Evolutionary conservation across 2,113 vertebrate species (phyloP).

Genomic region (Dissostichus mawsoni): DNA sequence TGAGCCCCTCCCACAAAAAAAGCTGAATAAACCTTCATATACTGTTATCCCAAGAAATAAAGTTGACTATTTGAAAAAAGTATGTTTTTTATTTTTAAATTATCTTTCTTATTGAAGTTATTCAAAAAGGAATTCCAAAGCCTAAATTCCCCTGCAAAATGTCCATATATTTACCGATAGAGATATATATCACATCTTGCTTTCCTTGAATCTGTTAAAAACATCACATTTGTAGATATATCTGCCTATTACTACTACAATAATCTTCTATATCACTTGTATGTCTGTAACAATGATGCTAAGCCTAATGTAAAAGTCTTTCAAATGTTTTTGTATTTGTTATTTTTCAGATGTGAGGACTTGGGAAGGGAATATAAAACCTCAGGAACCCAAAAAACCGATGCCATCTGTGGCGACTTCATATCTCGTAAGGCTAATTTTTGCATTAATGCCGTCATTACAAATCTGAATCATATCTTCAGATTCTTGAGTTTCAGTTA

Average conservation of each 20-base stretch:
- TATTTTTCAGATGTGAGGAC: constrained; percentile 72
- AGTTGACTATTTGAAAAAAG: not conserved
- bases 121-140: not conserved
- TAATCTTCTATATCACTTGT: too few relatives aligned
- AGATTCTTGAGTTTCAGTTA: not conserved
- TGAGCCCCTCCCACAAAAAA: not conserved
- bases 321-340: not conserved
- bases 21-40: not conserved
- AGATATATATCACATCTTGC: too few relatives aligned
- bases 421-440: constrained; percentile 43
- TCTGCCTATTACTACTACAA: too few relatives aligned
- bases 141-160: not conserved
- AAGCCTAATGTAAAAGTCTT: not conserved
- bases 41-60: not conserved
- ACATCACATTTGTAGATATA: too few relatives aligned
- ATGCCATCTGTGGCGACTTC: constrained; percentile 62
- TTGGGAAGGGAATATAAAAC: constrained; percentile 13
- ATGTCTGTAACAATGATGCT: too few relatives aligned
- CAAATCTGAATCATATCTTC: not conserved
- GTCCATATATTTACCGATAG: too few relatives aligned
- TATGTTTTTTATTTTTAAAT: not conserved
- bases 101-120: too few relatives aligned
- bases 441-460: not conserved
- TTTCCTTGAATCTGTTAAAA: too few relatives aligned
- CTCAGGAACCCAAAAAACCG: not conserved